A percentile compares a stretch with the other conserved stretches of the same genome.
Evolutionary conservation across 2,888 invertebrate genomes (phyloP).

Genomic region (Netelia virgata): DNA sequence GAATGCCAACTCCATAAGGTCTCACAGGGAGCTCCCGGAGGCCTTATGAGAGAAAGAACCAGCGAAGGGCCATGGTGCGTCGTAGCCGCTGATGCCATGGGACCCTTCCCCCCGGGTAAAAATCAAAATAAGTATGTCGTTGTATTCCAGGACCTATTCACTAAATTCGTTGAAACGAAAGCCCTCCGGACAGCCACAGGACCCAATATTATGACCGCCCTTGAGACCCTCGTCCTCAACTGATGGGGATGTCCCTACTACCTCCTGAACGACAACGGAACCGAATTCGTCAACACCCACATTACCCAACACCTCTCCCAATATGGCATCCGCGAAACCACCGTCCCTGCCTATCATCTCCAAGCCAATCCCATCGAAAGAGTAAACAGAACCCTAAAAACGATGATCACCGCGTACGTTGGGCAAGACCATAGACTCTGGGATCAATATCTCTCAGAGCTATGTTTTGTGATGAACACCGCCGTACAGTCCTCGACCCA

Average conservation of each 20-base stretch:
- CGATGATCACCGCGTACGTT: slow-evolving; percentile 51
- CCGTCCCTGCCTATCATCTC: slow-evolving; percentile 37
- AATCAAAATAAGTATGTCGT: slow-evolving; percentile 61
- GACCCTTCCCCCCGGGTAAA: slow-evolving; percentile 66
- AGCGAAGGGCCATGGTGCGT: slow-evolving; percentile 54
- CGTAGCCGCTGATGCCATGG: slow-evolving; percentile 68
- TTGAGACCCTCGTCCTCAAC: slow-evolving; percentile 64
- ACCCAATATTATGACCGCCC: neutral
- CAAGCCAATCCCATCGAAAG: slow-evolving; percentile 47
- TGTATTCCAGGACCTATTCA: slow-evolving; percentile 68
- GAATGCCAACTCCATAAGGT: slow-evolving; percentile 57
- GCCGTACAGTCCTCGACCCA: slow-evolving; percentile 73
- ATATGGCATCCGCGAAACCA: slow-evolving; percentile 12
- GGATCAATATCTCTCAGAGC: slow-evolving; percentile 70
- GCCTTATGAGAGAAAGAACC: slow-evolving; percentile 68
- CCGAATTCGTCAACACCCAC: slow-evolving; percentile 69
- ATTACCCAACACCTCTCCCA: slow-evolving; percentile 1
- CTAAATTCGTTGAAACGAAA: slow-evolving; percentile 52
- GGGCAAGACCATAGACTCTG: slow-evolving; percentile 63
- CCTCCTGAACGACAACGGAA: slow-evolving; percentile 72
- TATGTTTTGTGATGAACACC: slow-evolving; percentile 74
- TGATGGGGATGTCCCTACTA: slow-evolving; percentile 70
- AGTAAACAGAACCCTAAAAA: slow-evolving; percentile 28
- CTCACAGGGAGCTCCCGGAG: slow-evolving; percentile 67
- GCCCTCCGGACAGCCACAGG: slow-evolving; percentile 27